A percentile compares a stretch with the other conserved stretches of the same genome.
Conservation (phyloP, 2,113 vertebrate genomes). For the Psilopsiagon aymara region DNA sequence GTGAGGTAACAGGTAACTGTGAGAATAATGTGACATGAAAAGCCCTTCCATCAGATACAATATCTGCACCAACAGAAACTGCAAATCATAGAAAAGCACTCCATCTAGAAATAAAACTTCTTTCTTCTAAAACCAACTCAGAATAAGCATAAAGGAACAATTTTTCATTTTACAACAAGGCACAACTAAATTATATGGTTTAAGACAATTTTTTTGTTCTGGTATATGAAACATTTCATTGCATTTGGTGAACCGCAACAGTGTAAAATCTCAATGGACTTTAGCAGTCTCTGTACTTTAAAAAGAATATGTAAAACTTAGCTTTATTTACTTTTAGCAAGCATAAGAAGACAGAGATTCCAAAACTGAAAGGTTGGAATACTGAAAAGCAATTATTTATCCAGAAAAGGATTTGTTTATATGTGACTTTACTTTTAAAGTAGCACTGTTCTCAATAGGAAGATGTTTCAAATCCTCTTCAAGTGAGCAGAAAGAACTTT, state of each 20-base stretch:
- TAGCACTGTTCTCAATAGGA: not conserved
- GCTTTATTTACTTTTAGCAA: not conserved
- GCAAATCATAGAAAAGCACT: not conserved
- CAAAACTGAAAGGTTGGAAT: not conserved
- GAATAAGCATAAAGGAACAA: not conserved
- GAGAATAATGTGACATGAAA: not conserved
- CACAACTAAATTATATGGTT: not conserved
- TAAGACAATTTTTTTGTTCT: not conserved
- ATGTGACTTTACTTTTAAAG: not conserved
- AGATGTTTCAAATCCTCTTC: not conserved
- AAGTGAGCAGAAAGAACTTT: not conserved
- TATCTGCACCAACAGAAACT: not conserved
- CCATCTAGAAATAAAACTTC: not conserved
- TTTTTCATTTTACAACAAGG: not conserved
- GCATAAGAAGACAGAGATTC: not conserved
- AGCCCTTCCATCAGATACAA: not conserved
- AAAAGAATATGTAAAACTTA: not conserved
- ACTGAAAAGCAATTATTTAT: not conserved
- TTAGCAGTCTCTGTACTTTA: not conserved
- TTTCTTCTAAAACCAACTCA: not conserved
- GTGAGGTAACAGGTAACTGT: not conserved
- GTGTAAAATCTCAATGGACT: not conserved
- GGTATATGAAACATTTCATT: not conserved
- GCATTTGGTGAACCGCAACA: not conserved
- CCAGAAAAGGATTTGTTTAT: not conserved